Evolutionary conservation across 2,888 invertebrate species (phyloP).

Genomic region (Shargacucullia verbasci): DNA sequence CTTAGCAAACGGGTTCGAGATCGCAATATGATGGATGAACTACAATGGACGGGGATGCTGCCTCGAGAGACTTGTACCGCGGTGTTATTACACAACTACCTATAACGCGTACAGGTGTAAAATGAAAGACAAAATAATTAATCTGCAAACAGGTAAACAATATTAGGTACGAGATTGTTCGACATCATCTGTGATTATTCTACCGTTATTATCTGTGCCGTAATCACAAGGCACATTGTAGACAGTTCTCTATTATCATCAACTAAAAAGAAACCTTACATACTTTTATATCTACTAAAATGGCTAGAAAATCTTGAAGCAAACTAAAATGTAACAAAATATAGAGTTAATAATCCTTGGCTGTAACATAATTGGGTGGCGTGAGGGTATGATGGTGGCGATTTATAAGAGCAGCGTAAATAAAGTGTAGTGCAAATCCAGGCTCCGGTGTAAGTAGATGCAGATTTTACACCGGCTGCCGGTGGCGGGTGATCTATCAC

Average conservation of each 20-base stretch:
- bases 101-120: too few species aligned
- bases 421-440: slow-evolving; percentile 76
- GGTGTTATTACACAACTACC: background rate
- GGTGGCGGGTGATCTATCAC: slow-evolving; percentile 81
- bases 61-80: background rate
- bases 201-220: too few species aligned
- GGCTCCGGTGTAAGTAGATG: slow-evolving; percentile 75
- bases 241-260: too few species aligned
- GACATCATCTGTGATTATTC: too few species aligned
- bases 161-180: too few species aligned
- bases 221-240: too few species aligned
- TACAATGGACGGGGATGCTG: slow-evolving; percentile 10
- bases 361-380: slow-evolving; percentile 49
- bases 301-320: slow-evolving; percentile 12
- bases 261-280: too few species aligned
- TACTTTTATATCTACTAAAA: too few species aligned
- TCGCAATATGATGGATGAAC: slow-evolving; percentile 14
- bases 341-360: slow-evolving; percentile 39
- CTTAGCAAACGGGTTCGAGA: slow-evolving; percentile 5
- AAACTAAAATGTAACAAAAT: slow-evolving; percentile 20
- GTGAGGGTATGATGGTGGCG: slow-evolving; percentile 59
- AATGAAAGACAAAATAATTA: too few species aligned
- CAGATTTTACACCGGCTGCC: slow-evolving; percentile 76
- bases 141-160: too few species aligned
- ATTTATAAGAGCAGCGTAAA: slow-evolving; percentile 73